These are phyloP conservation scores for Porites lobata DNA, from an alignment of 92 coral and sea anemone species.

Conservation along the genomic window DNA sequence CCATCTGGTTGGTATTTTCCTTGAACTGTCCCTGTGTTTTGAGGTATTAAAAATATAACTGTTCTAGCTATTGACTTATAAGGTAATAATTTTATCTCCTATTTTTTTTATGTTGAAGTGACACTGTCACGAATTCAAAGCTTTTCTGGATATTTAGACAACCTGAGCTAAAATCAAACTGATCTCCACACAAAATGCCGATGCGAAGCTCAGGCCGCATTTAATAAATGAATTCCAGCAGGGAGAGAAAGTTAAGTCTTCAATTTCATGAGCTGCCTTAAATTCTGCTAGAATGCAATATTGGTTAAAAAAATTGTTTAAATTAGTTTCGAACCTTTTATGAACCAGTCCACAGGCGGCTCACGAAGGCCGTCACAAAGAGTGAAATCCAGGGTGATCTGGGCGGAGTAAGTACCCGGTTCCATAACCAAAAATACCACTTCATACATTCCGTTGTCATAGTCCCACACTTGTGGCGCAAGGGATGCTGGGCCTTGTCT, in stretches of 20 bases:
- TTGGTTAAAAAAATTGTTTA: neutral
- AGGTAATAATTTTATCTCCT: no score
- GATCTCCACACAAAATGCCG: no score
- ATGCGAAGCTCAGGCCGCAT: no score
- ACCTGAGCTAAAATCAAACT: no score
- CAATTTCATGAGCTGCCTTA: neutral
- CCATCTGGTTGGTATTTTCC: conserved; percentile 78
- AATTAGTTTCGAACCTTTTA: conserved; percentile 54
- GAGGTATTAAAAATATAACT: neutral
- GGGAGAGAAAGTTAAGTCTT: neutral
- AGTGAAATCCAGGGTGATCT: conserved; percentile 75
- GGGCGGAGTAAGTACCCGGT: conserved; percentile 81
- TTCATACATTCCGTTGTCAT: conserved; percentile 81
- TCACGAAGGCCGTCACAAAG: conserved; percentile 89
- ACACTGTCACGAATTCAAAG: no score
- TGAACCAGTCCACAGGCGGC: conserved; percentile 86
- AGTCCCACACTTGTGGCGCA: conserved; percentile 84
- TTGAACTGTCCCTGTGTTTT: conserved; percentile 62
- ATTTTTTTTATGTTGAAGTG: no score
- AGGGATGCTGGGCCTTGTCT: conserved; percentile 94
- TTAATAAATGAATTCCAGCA: no score
- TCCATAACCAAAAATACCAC: conserved; percentile 77
- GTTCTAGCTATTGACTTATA: no score
- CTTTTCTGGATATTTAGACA: no score
- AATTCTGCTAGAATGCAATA: neutral